Evolutionary conservation across 1,140 invertebrate genomes (phyloP).

Genomic region (Latrodectus geometricus): DNA sequence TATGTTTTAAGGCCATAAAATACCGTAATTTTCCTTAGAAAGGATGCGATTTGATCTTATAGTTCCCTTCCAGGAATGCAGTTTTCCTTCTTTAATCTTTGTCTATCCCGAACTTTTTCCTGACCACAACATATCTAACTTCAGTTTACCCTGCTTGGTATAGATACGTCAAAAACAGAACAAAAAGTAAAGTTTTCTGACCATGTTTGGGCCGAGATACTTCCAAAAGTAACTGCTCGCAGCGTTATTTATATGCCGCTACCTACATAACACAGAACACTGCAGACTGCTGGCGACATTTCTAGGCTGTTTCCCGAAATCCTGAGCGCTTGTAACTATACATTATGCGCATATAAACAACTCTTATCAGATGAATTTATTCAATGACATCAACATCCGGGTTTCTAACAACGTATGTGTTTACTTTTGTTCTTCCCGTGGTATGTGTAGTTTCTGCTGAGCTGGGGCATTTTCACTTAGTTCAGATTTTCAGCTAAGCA

Average conservation of each 20-base stretch:
- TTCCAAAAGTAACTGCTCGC: neutral
- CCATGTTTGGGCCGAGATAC: neutral
- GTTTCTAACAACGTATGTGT: neutral
- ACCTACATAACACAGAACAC: neutral
- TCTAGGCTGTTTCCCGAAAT: neutral
- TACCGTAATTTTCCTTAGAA: too few relatives aligned
- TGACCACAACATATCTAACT: too few relatives aligned
- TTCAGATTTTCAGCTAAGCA: too few relatives aligned
- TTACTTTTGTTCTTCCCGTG: neutral
- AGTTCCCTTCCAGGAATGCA: too few relatives aligned
- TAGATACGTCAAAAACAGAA: neutral
- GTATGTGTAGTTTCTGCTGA: too few relatives aligned
- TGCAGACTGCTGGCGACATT: neutral
- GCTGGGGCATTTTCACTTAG: too few relatives aligned
- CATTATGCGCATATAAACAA: constrained; percentile 1
- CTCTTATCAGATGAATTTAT: neutral
- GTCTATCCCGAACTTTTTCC: too few relatives aligned
- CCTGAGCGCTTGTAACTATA: neutral
- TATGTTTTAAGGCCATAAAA: too few relatives aligned
- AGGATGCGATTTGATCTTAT: too few relatives aligned
- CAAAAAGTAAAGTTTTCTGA: neutral
- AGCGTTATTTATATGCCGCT: neutral
- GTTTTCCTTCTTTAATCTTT: too few relatives aligned
- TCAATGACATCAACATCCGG: neutral
- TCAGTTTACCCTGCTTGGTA: too few relatives aligned